These are phyloP conservation scores for Rhodophaea formosa DNA, from an alignment of 2,888 invertebrate species.

Conservation along the genomic window DNA sequence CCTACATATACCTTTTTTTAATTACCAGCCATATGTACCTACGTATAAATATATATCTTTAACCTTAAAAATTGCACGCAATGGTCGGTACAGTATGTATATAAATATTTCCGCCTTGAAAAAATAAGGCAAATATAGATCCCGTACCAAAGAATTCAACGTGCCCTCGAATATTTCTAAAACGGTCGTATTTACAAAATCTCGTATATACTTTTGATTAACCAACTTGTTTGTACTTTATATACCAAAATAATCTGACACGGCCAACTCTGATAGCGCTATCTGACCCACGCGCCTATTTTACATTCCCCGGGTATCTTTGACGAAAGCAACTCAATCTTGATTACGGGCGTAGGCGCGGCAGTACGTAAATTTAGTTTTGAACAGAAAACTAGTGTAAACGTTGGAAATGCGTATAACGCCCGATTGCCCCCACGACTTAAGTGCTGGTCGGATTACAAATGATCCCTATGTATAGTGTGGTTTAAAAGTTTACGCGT, in stretches of 20 bases:
- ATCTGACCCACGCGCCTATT: conserved; percentile 6
- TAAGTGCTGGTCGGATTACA: conserved; percentile 76
- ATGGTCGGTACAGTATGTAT: too few species aligned
- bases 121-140: too few species aligned
- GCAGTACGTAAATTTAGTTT: conserved; percentile 51
- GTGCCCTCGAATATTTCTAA: background rate
- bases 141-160: background rate
- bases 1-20: too few species aligned
- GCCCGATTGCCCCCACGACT: conserved; percentile 74
- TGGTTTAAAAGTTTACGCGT: conserved; percentile 13
- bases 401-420: conserved; percentile 65
- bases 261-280: conserved; percentile 5
- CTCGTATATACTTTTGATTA: background rate
- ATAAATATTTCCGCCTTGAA: too few species aligned
- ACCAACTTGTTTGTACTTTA: conserved; percentile 1
- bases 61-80: too few species aligned
- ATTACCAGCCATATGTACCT: too few species aligned
- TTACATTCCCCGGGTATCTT: conserved; percentile 6
- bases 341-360: conserved; percentile 40
- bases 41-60: too few species aligned
- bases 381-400: conserved; percentile 64
- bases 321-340: conserved; percentile 25
- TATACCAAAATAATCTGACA: conserved; percentile 1
- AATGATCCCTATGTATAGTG: conserved; percentile 58
- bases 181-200: background rate